Evolutionary conservation across 64 coral and sea anemone genomes (phyloP).

Genomic region (Exaiptasia diaphana): DNA sequence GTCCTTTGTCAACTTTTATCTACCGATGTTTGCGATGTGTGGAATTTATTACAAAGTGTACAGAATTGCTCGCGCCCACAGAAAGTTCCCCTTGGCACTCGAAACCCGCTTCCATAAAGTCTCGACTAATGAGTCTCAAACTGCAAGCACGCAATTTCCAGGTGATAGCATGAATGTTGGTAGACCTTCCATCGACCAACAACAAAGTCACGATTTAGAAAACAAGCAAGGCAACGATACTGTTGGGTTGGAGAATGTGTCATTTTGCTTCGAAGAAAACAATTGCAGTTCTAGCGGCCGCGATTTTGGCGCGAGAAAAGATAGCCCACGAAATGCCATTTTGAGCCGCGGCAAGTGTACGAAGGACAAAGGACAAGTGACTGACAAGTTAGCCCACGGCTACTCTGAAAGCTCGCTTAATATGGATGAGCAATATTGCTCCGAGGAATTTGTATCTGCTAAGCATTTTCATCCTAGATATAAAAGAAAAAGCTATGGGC

Average conservation of each 20-base stretch:
- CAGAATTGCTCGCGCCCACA: constrained; percentile 20
- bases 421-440: no score
- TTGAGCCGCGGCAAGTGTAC: no score
- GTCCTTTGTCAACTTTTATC: constrained; percentile 49
- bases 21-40: constrained; percentile 52
- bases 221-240: background rate
- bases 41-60: constrained; percentile 44
- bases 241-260: background rate
- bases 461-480: no score
- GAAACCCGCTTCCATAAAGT: background rate
- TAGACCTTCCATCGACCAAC: background rate
- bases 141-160: background rate
- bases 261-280: background rate
- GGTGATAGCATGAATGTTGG: background rate
- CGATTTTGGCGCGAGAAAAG: no score
- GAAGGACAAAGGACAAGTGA: no score
- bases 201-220: background rate
- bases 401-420: no score
- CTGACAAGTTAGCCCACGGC: no score
- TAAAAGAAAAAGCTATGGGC: no score
- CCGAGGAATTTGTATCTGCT: no score
- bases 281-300: no score
- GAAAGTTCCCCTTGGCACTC: background rate
- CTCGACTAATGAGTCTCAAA: background rate
- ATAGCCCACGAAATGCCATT: no score